Conservation (phyloP, 2,113 vertebrate genomes). For the Mustela lutreola region DNA sequence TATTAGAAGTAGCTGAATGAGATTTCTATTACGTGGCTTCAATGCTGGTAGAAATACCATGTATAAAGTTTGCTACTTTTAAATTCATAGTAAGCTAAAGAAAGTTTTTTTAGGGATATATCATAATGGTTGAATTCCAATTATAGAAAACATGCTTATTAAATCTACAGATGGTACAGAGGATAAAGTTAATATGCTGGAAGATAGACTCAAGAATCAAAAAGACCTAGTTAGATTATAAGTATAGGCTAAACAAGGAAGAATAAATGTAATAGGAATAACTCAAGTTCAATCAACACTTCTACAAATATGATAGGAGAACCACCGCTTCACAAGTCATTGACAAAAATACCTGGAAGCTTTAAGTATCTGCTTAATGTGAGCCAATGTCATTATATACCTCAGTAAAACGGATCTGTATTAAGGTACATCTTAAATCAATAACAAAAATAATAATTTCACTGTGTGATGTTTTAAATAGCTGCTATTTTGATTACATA, state of each 20-base stretch:
- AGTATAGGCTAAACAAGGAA: constrained; percentile 20
- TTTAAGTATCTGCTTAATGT: neutral
- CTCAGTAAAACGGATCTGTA: constrained; percentile 36
- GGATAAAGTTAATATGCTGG: neutral
- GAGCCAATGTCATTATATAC: neutral
- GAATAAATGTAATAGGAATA: neutral
- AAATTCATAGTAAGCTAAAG: constrained; percentile 2
- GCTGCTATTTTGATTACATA: neutral
- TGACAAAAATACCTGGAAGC: neutral
- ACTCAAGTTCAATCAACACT: constrained; percentile 12
- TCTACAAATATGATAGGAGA: neutral
- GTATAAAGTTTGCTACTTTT: constrained; percentile 45
- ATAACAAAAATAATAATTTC: neutral
- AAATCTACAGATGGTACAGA: constrained; percentile 11
- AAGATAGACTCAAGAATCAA: constrained; percentile 16
- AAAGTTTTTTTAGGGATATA: neutral
- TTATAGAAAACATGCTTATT: constrained; percentile 33
- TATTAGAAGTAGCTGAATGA: neutral
- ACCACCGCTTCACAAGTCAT: neutral
- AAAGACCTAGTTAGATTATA: neutral
- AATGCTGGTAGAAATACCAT: neutral
- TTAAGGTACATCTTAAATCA: constrained; percentile 19
- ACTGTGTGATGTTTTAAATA: constrained; percentile 45
- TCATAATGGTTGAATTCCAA: neutral
- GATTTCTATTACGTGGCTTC: neutral